phyloP scores from a whole-genome alignment of 2,113 vertebrate genomes.

The Sphaerodactylus townsendi region DNA sequence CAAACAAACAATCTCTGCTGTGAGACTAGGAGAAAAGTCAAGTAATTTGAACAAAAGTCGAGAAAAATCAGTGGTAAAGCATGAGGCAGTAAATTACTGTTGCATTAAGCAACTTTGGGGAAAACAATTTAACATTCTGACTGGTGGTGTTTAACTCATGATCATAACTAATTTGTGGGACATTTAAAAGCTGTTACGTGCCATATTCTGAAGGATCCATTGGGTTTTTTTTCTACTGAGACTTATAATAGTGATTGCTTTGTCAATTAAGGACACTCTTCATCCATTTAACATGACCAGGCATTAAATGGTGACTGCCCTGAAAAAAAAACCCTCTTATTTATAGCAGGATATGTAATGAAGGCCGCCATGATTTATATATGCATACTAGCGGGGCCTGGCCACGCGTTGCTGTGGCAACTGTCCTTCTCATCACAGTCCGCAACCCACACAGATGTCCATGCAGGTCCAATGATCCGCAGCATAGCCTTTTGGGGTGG shows the following conservation, averaged over 20 bases:
- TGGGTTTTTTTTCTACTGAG: slow-evolving; percentile 28
- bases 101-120: slow-evolving; percentile 28
- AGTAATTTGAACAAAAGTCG: slow-evolving; percentile 7
- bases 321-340: neutral
- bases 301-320: slow-evolving; percentile 8
- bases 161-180: slow-evolving; percentile 29
- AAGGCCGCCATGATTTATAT: too few species aligned
- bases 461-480: too few species aligned
- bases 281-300: slow-evolving; percentile 22
- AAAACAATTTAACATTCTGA: slow-evolving; percentile 30
- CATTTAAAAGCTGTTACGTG: slow-evolving; percentile 38
- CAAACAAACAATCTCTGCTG: neutral
- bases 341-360: neutral
- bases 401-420: too few species aligned
- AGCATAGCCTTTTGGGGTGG: too few species aligned
- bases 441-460: too few species aligned
- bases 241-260: slow-evolving; percentile 18
- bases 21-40: slow-evolving; percentile 3
- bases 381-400: too few species aligned
- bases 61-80: neutral
- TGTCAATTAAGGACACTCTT: slow-evolving; percentile 17
- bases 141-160: slow-evolving; percentile 8
- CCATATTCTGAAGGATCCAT: slow-evolving; percentile 21
- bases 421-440: too few species aligned
- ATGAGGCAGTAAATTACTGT: slow-evolving; percentile 14